Evolutionary conservation across 1,140 invertebrate species (phyloP), one percentile per base, ranked within the genome.

Genomic region (Sycophaga agraensis): DNA sequence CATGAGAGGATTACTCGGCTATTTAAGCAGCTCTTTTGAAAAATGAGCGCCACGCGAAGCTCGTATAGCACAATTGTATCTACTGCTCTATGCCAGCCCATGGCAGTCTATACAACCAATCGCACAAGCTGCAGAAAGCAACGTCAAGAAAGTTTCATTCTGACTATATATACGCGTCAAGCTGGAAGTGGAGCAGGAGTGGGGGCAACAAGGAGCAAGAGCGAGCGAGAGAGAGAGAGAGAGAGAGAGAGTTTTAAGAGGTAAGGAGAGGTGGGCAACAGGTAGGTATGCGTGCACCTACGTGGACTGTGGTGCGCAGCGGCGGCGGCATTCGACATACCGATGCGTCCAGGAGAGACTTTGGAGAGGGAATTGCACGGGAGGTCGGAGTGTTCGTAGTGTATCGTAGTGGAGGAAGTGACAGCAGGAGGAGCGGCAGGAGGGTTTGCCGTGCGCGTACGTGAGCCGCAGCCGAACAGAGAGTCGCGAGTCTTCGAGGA

Each of bases 281-380:
- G 53, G 59, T 56, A 62, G 40, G 50, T 62, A 50, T 56, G 59
- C 53, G 59, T 55, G 53, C 59, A 61, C 51, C 59, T 62, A 62
- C 59, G 59, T 56, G 59, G 59, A 62, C 24, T 48, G 3, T 11
- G 21, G 31, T 11, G 28, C 28, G 31, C 31, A 28, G 42, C 16
- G n/a, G 37, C 42, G 40, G 22, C 17, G 26, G 16, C 11, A 40
- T 21, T 28, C 50, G 51, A 26, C 59, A 62, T 62, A 56, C 59
- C 59, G 59, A 62, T 62, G 43, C 42, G 26, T 49, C 21, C 31
- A 53, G 26, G 31, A n/a, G n/a, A n/a, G n/a, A n/a, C n/a, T n/a
- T n/a, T 21, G 11, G 28, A 31, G 58, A 51, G 40, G 49, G 28
- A 43, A 51, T 46, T 45, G 21, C 57, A 43, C 57, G 37, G 26